Evolutionary conservation across 2,113 vertebrate genomes (phyloP), one percentile per base, ranked within the genome.

Genomic region (Pogona vitticeps): DNA sequence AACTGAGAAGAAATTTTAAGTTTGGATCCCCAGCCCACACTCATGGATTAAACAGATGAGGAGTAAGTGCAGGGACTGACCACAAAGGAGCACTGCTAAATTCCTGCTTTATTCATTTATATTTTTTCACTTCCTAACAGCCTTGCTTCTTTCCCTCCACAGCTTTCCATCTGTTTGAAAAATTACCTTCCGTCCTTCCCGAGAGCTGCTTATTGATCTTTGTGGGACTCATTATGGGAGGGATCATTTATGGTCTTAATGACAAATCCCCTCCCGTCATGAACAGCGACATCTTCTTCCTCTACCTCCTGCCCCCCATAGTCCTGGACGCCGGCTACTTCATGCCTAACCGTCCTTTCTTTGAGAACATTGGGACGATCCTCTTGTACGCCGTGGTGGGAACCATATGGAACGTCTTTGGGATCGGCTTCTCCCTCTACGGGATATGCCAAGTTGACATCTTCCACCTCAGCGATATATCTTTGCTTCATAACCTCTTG

Each of bases 291-390:
- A 95, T 97, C 89, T 98, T 98, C 82, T 98, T 98, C 94, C 96
- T 98, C 59, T 98, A 97, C 89, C 95, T 98, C 68, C 94, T 98
- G 86, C 97, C 97, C 3, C 97, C 97, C 61, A 97, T 97, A 0
- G 97, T 98, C 75, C 91, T 98, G 13, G 97, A 98, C 0, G 96
- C 97, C 0, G 96, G 97, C 1, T 98, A 98, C 86, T 98, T 98
- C 94, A 97, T 98, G 95, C 97, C 97, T 9, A 97, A 95, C 82
- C 93, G 93, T 23, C 95, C 96, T 6, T 97, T 98, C 86, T 98
- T 97, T 38, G 97, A 98, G 94, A 98, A 98, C 91, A 95, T 97
- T 0, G 96, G 96, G 26, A 97, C 96, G 52, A 96, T 96, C 89
- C 93, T 97, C 28, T 93, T 96, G 67, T 95, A 96, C 0, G 95